These are phyloP conservation scores for Ypsolopha sequella DNA, from an alignment of 2,888 invertebrate species.

Conservation along the genomic window DNA sequence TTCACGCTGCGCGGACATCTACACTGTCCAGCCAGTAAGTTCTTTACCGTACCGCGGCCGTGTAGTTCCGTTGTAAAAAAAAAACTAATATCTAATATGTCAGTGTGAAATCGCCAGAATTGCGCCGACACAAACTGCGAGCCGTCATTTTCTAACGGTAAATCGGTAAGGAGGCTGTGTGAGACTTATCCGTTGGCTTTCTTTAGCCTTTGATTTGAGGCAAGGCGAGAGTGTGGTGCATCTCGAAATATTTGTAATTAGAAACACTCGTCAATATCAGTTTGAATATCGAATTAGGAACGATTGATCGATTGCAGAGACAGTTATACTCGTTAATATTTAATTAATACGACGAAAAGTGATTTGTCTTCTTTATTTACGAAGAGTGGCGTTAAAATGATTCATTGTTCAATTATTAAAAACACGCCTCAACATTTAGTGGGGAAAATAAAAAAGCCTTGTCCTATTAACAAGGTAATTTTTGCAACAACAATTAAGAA, in stretches of 20 bases:
- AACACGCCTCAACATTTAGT: no score
- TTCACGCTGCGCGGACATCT: conserved; percentile 22
- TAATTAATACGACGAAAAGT: neutral
- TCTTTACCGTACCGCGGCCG: conserved; percentile 16
- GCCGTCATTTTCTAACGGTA: conserved; percentile 55
- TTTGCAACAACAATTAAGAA: no score
- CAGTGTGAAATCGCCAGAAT: conserved; percentile 57
- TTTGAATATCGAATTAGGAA: conserved; percentile 9
- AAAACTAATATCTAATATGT: conserved; percentile 35
- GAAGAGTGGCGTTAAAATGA: no score
- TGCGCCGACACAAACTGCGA: conserved; percentile 18
- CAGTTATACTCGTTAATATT: conserved; percentile 9
- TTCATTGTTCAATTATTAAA: no score
- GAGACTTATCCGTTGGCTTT: conserved; percentile 14
- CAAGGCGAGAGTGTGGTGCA: conserved; percentile 5
- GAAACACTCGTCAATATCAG: conserved; percentile 12
- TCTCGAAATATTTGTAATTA: conserved; percentile 18
- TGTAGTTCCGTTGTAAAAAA: conserved; percentile 19
- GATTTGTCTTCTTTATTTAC: no score
- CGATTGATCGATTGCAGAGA: conserved; percentile 11
- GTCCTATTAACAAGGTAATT: no score
- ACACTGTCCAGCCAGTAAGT: conserved; percentile 20
- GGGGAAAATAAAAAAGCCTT: no score
- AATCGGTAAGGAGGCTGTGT: conserved; percentile 21
- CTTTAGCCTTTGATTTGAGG: conserved; percentile 16